Evolutionary conservation across 2,888 invertebrate species (phyloP).

Genomic region (Dasypolia templi): DNA sequence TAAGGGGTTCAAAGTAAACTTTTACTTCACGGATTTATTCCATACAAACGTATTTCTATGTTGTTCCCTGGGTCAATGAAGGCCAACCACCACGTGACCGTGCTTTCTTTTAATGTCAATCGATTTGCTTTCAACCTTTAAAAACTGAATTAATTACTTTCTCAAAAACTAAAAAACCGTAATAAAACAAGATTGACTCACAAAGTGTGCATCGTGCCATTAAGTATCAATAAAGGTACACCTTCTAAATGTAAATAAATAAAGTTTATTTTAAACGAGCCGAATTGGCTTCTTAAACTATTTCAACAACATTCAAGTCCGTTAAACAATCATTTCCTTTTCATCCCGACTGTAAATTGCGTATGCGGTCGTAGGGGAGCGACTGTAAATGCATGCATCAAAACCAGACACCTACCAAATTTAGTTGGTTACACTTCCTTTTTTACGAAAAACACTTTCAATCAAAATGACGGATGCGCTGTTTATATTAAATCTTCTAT

Average conservation of each 20-base stretch:
- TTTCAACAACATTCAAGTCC: background rate
- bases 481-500: too few relatives aligned
- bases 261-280: background rate
- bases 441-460: too few relatives aligned
- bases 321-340: background rate
- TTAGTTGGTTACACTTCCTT: too few relatives aligned
- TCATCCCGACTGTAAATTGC: slow-evolving; percentile 5
- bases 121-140: background rate
- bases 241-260: background rate
- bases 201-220: background rate
- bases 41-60: background rate
- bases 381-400: slow-evolving; percentile 40
- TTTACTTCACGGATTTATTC: background rate
- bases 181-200: background rate
- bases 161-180: background rate
- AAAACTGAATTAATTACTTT: background rate
- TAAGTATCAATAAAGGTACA: background rate
- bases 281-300: background rate
- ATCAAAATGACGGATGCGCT: too few relatives aligned
- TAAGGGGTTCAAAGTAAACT: background rate
- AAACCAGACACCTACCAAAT: too few relatives aligned
- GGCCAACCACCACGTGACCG: too few relatives aligned
- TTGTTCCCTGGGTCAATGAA: background rate
- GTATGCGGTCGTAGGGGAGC: slow-evolving; percentile 24
- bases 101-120: too few relatives aligned